Evolutionary conservation across 2,888 invertebrate genomes (phyloP).

Genomic region (Tetramorium bicarinatum): DNA sequence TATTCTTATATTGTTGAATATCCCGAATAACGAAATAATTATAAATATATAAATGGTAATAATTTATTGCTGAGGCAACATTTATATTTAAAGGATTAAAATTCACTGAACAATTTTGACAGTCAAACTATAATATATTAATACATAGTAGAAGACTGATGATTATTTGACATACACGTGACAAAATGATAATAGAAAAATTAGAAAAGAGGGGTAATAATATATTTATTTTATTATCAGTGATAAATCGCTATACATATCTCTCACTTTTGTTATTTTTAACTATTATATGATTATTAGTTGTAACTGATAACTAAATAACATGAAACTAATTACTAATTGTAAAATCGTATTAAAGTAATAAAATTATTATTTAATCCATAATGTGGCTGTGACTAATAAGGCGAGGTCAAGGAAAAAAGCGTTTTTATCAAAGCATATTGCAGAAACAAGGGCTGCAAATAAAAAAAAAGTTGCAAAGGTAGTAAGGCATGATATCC

Average conservation of each 20-base stretch:
- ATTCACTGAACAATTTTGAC: background rate
- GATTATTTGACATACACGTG: background rate
- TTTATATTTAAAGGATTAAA: background rate
- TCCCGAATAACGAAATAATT: background rate
- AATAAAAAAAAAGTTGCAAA: constrained; percentile 12
- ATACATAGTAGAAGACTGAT: background rate
- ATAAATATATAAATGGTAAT: background rate
- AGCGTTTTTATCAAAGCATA: constrained; percentile 3
- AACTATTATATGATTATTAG: background rate
- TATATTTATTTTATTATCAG: background rate
- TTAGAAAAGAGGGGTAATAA: background rate
- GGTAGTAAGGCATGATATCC: background rate
- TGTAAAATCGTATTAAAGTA: background rate
- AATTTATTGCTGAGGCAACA: background rate
- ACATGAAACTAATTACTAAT: background rate
- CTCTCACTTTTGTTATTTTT: constrained; percentile 53
- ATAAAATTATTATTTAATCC: background rate
- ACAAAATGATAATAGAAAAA: constrained; percentile 3
- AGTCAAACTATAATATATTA: background rate
- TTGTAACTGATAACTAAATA: background rate
- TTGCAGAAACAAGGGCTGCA: background rate
- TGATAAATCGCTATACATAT: background rate
- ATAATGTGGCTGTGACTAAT: background rate
- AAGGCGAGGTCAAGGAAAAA: background rate
- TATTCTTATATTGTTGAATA: background rate